A percentile compares a stretch with the other conserved stretches of the same genome.
phyloP scores from a whole-genome alignment of 2,113 vertebrate genomes.

The Alligator mississippiensis region DNA sequence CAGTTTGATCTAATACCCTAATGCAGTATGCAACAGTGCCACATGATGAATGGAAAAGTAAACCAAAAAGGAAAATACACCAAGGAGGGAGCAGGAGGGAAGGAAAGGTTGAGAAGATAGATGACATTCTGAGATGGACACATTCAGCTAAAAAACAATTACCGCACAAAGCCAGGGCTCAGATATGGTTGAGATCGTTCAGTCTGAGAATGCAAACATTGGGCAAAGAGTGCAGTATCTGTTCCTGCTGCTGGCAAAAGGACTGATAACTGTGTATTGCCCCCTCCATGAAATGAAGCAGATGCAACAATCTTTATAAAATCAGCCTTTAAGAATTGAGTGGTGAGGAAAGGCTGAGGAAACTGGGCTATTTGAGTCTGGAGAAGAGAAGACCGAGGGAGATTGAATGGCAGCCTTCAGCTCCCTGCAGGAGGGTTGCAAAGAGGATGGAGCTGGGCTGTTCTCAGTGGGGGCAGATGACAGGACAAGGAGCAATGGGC shows the following conservation, averaged over 20 bases:
- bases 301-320: background rate
- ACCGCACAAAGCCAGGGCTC: slow-evolving; percentile 22
- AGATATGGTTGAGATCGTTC: background rate
- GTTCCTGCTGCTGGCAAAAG: background rate
- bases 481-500: too few species aligned
- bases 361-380: too few species aligned
- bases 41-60: slow-evolving; percentile 60
- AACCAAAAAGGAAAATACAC: slow-evolving; percentile 61
- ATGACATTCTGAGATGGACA: slow-evolving; percentile 57
- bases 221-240: background rate
- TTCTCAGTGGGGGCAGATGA: too few species aligned
- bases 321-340: background rate
- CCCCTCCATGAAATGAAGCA: background rate
- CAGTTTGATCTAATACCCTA: slow-evolving; percentile 67
- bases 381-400: too few species aligned
- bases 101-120: slow-evolving; percentile 46
- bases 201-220: background rate
- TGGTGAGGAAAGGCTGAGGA: background rate
- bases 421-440: too few species aligned
- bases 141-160: slow-evolving; percentile 42
- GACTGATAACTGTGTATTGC: background rate
- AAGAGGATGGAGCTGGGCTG: too few species aligned
- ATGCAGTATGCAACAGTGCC: slow-evolving; percentile 43
- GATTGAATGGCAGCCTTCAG: too few species aligned
- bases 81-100: background rate